phyloP scores from a whole-genome alignment of 2,797 vertebrate species.

The Caiman crocodilus region DNA sequence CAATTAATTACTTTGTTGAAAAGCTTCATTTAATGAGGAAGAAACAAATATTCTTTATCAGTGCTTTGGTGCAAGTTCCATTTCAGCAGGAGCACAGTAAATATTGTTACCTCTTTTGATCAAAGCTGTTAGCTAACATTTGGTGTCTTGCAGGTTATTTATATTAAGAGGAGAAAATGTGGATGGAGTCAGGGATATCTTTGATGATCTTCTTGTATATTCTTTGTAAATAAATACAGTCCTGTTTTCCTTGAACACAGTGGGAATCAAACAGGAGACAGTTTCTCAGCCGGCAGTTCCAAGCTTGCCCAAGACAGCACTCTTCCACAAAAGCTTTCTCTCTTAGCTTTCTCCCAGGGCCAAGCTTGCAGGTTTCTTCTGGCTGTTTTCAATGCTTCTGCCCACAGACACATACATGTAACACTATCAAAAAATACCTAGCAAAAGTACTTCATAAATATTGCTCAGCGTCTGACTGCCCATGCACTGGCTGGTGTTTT shows the following conservation, averaged over 20 bases:
- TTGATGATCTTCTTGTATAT: constrained; percentile 30
- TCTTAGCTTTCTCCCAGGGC: not conserved
- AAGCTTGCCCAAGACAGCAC: not conserved
- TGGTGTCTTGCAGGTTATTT: constrained; percentile 55
- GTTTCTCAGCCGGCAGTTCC: not conserved
- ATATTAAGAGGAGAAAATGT: constrained; percentile 38
- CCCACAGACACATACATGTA: not conserved
- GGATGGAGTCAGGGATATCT: constrained; percentile 31
- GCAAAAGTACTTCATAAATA: not conserved
- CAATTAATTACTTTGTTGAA: constrained; percentile 67
- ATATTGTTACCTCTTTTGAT: constrained; percentile 52
- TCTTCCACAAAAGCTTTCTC: not conserved
- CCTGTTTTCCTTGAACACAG: rapidly evolving
- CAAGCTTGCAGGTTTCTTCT: not conserved
- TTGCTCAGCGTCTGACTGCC: not conserved
- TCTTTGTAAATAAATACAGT: rapidly evolving
- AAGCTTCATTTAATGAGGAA: constrained; percentile 48
- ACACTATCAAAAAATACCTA: not conserved
- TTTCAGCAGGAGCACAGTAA: constrained; percentile 36
- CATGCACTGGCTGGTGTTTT: not conserved
- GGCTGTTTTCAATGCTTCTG: not conserved
- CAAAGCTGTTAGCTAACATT: constrained; percentile 53
- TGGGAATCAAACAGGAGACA: not conserved
- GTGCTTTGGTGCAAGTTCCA: constrained; percentile 10
- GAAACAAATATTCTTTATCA: constrained; percentile 63